Evolutionary conservation across 2,113 vertebrate genomes (phyloP), one percentile per base, ranked within the genome.

Genomic region (Tylochromis polylepis): DNA sequence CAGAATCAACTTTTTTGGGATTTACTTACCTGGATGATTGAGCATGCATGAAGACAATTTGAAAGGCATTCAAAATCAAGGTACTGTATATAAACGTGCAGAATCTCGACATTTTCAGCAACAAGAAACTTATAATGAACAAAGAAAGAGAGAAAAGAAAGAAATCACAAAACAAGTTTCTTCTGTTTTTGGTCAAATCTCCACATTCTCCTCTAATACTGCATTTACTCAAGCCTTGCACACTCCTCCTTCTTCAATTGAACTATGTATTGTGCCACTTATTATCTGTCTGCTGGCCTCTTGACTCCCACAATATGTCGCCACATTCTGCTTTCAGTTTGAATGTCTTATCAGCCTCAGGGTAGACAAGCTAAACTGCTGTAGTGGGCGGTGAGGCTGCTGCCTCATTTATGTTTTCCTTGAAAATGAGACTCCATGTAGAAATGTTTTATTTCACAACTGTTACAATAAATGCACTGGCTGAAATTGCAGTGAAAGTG

Each of bases 271-370:
- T 53, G 58, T 20, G 41, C 27, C 79, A 82, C 86, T 77, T 75
- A 90, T 89, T 86, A 85, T 89, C 87, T 10, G 22, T 86, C 86
- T 81, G 78, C 58, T 65, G 91, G 84, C 92, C 93, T 91, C 81
- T 91, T 83, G 87, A 90, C 92, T 91, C 85, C 27, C 56, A 83
- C 92, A 90, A 85, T 83, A 85, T 86, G 91, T 87, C 70, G 36
- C 87, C 90, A 38, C 80, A 60, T 79, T 79, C 77, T 62, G 83
- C 88, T 86, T 72, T 51, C 84, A 80, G 80, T 84, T 16, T 78
- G 89, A 93, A 89, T 58, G 87, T 31, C 84, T 91, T 75, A 86
- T 92, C 84, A 49, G 90, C 93, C 87, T 65, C 78, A 3, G 91
- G 92, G 65, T 5, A 70, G 87, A 91, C 77, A 3, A 79, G 88